phyloP scores from a whole-genome alignment of 2,797 vertebrate species.

The Siniperca obscura region DNA sequence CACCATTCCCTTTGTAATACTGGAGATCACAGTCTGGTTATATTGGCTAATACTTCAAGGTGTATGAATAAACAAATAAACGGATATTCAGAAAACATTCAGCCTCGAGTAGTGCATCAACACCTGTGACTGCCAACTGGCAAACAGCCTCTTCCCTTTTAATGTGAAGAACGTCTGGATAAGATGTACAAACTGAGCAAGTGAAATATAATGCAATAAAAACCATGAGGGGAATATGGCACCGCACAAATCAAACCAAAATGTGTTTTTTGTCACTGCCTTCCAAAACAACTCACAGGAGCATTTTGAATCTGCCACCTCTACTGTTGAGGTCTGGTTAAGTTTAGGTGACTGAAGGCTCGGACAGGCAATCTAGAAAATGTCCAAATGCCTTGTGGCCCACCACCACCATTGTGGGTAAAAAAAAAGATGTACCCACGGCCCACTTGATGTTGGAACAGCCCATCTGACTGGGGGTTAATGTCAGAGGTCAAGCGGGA shows the following conservation, averaged over 20 bases:
- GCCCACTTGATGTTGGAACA: too few relatives aligned
- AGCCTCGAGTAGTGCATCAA: background rate
- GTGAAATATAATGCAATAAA: conserved; percentile 11
- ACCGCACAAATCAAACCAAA: background rate
- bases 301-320: background rate
- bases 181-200: background rate
- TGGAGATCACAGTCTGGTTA: background rate
- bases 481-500: too few relatives aligned
- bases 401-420: too few relatives aligned
- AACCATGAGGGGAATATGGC: background rate
- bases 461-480: too few relatives aligned
- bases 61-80: background rate
- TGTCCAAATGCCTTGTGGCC: too few relatives aligned
- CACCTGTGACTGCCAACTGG: background rate
- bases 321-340: background rate
- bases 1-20: background rate
- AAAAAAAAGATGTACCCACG: too few relatives aligned
- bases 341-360: background rate
- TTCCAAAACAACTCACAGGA: background rate
- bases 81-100: background rate
- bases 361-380: too few relatives aligned
- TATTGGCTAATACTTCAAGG: background rate
- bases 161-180: accelerated
- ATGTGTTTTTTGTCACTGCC: background rate
- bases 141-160: conserved; percentile 12